phyloP scores from a whole-genome alignment of 2,888 invertebrate species.

The Leptopilina myrica region DNA sequence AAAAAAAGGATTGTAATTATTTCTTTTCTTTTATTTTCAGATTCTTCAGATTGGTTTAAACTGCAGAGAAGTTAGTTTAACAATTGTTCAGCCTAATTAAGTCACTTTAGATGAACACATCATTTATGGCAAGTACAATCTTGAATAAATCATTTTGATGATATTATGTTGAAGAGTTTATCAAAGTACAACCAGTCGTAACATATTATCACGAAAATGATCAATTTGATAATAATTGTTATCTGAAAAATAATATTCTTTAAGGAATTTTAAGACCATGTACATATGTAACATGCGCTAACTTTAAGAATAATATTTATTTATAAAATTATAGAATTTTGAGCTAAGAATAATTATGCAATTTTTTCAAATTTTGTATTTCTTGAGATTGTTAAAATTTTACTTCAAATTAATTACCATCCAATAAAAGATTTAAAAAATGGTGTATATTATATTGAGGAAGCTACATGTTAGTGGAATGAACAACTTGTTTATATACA shows the following conservation, averaged over 20 bases:
- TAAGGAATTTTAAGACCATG: not conserved
- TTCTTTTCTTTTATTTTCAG: not conserved
- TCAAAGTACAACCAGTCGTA: constrained; percentile 17
- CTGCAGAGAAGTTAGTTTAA: not conserved
- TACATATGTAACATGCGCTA: too few relatives aligned
- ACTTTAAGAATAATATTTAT: too few relatives aligned
- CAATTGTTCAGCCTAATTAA: not conserved
- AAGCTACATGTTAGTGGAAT: too few relatives aligned
- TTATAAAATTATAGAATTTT: too few relatives aligned
- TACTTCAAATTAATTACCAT: too few relatives aligned
- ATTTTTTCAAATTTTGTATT: too few relatives aligned
- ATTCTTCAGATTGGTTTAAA: not conserved
- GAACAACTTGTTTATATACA: too few relatives aligned
- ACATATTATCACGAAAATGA: not conserved
- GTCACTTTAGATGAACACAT: constrained; percentile 23
- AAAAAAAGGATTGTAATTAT: not conserved
- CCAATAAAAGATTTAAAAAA: too few relatives aligned
- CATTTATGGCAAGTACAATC: not conserved
- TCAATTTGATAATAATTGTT: constrained; percentile 21
- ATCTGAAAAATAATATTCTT: not conserved
- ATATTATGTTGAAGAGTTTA: not conserved
- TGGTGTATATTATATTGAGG: too few relatives aligned
- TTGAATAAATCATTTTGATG: constrained; percentile 23
- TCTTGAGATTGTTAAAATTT: too few relatives aligned
- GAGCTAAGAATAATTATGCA: too few relatives aligned